A percentile compares a stretch with the other conserved stretches of the same genome.
phyloP scores from a whole-genome alignment of 1,140 invertebrate genomes.

The Micrasema minimum region DNA sequence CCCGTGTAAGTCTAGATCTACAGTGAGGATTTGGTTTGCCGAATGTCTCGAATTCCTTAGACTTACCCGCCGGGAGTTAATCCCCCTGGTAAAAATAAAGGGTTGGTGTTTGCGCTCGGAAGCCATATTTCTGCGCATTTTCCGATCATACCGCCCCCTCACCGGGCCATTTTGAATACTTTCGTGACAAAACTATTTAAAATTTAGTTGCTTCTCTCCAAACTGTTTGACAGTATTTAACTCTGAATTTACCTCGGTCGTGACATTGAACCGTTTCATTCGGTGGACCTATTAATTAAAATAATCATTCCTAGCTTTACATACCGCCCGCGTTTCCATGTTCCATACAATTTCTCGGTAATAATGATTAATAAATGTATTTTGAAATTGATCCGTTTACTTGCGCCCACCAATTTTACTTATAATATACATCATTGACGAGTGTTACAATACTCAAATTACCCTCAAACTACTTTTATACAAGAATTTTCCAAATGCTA shows the following conservation, averaged over 20 bases:
- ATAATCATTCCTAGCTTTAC: conserved; percentile 10
- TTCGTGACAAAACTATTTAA: conserved; percentile 33
- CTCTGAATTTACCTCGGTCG: conserved; percentile 10
- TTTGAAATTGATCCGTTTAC: background rate
- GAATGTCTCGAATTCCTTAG: conserved; percentile 30
- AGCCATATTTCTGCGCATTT: conserved; percentile 19
- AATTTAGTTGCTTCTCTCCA: conserved; percentile 2
- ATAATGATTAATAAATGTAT: conserved; percentile 17
- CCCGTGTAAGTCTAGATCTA: conserved; percentile 13
- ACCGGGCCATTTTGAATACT: conserved; percentile 16
- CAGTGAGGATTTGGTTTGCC: conserved; percentile 28
- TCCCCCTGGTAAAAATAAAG: conserved; percentile 1
- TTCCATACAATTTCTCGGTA: conserved; percentile 7
- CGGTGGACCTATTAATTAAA: conserved; percentile 32
- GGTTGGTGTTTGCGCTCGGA: conserved; percentile 2
- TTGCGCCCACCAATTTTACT: background rate
- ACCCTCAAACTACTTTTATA: too few relatives aligned
- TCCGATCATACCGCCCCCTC: background rate
- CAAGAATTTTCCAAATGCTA: too few relatives aligned
- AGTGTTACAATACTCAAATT: too few relatives aligned
- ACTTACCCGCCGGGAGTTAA: conserved; percentile 14
- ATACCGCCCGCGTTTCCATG: background rate
- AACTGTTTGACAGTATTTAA: conserved; percentile 18
- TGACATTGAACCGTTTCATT: conserved; percentile 37
- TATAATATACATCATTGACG: too few relatives aligned